Conservation (phyloP, 2,888 invertebrate species). For the Frankliniella intonsa region DNA sequence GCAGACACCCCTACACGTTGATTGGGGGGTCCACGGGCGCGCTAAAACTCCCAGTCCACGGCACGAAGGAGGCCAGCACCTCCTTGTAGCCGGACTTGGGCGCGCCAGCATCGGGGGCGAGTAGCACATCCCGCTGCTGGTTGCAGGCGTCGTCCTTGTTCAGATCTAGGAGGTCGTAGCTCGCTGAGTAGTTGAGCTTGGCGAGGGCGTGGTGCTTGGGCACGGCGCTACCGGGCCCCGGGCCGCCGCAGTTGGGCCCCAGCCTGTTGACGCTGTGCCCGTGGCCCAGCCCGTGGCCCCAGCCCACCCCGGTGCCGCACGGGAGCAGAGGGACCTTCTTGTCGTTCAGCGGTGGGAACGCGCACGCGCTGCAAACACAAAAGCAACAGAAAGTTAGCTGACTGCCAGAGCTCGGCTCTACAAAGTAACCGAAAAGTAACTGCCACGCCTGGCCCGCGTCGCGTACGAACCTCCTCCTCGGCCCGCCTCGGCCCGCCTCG, state of each 20-base stretch:
- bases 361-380: constrained; percentile 3
- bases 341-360: not conserved
- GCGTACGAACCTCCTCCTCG: no score
- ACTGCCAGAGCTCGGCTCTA: not conserved
- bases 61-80: constrained; percentile 15
- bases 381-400: not conserved
- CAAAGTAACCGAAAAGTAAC: not conserved
- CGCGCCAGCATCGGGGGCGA: not conserved
- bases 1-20: no score
- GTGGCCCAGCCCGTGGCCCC: not conserved
- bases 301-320: constrained; percentile 16
- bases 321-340: constrained; percentile 10
- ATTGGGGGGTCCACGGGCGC: not conserved
- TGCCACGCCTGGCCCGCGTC: no score
- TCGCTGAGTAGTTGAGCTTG: constrained; percentile 13
- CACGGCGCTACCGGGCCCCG: not conserved
- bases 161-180: constrained; percentile 14
- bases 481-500: not conserved
- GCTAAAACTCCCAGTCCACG: not conserved
- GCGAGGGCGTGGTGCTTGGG: constrained; percentile 14
- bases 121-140: not conserved
- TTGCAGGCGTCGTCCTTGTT: not conserved
- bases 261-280: not conserved
- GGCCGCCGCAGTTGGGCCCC: not conserved
- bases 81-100: constrained; percentile 10